Base-by-base conservation (phyloP, 2,797 vertebrate genomes). In the Falco concolor region DNA sequence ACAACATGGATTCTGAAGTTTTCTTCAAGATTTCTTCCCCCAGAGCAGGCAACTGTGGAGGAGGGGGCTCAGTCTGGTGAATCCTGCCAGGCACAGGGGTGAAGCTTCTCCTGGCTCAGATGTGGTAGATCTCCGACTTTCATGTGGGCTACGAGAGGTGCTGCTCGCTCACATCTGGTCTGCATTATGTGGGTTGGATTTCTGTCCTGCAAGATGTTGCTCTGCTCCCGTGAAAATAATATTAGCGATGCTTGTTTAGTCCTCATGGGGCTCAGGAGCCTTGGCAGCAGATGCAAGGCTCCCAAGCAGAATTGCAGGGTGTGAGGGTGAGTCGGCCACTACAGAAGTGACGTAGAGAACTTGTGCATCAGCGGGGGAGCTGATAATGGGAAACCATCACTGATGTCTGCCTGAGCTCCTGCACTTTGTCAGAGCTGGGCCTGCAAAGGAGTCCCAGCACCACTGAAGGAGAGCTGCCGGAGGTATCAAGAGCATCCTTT, bases 351-450 rank as follows among this genome's bases (percentile, higher is more conserved):
- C 56, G 56, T 74, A 40, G 76, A 64, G 91, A 72, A 57, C 42
- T 8, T 61, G 23, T 12, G 3, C 14, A 12, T 68, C 12, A 6
- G 22, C 34, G 2, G 1, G 32, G 36, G 56, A 94, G 65, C 69
- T 94, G 57, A 36, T 24, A n/a, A 4, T 68, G 52, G 8, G 36
- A 59, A 83, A 7, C 2, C 1, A 3, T 84, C 49, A 56, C 27
- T 44, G 10, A 4, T 0, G 14, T 11, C 15, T 86, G 57, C 9
- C 57, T 53, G 36, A 90, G 20, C 10, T 9, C 19, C 32, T 34
- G 34, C 18, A 4, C 32, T 52, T 74, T 1, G 0, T 38, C 0
- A 0, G 40, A 80, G n/a, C 27, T 13, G 12, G 60, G 90, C 4
- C 65, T 81, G 45, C 53, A 34, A 34, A 85, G 64, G 52, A 75